These are phyloP conservation scores for Berghia stephanieae DNA, from an alignment of 1,140 invertebrate species.

Conservation along the genomic window DNA sequence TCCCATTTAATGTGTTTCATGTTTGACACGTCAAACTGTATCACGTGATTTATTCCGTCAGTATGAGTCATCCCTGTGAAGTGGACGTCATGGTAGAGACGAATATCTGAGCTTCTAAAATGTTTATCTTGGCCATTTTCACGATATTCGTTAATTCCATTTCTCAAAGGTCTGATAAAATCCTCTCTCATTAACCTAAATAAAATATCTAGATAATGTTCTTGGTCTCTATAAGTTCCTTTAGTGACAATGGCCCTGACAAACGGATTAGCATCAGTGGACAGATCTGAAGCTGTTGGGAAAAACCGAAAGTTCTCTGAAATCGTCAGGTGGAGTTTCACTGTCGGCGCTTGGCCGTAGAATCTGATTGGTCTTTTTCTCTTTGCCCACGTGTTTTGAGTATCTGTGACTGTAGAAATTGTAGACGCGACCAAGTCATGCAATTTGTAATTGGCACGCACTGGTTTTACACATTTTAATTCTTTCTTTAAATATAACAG, in stretches of 20 bases:
- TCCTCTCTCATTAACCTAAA: slow-evolving; percentile 81
- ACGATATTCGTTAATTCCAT: slow-evolving; percentile 58
- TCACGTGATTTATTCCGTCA: slow-evolving; percentile 42
- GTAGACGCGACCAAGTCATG: no score
- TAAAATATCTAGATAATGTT: slow-evolving; percentile 82
- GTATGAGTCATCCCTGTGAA: slow-evolving; percentile 46
- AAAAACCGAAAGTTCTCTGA: slow-evolving; percentile 52
- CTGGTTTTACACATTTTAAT: no score
- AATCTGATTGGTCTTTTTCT: no score
- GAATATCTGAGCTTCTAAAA: slow-evolving; percentile 36
- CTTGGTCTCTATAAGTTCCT: slow-evolving; percentile 59
- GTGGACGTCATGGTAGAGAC: slow-evolving; percentile 50
- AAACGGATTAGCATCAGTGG: slow-evolving; percentile 60
- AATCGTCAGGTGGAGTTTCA: slow-evolving; percentile 55
- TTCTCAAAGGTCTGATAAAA: slow-evolving; percentile 63
- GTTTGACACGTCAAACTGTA: slow-evolving; percentile 52
- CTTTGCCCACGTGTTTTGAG: no score
- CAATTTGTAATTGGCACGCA: no score
- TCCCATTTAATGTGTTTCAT: slow-evolving; percentile 60
- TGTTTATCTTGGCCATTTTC: background rate
- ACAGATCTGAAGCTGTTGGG: slow-evolving; percentile 57
- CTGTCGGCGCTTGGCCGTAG: no score
- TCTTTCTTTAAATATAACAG: no score
- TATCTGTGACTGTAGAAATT: no score
- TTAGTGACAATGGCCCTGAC: slow-evolving; percentile 21